A percentile compares a stretch with the other conserved stretches of the same genome.
Evolutionary conservation across 2,888 invertebrate genomes (phyloP).

Genomic region (Ophioninae sp.): DNA sequence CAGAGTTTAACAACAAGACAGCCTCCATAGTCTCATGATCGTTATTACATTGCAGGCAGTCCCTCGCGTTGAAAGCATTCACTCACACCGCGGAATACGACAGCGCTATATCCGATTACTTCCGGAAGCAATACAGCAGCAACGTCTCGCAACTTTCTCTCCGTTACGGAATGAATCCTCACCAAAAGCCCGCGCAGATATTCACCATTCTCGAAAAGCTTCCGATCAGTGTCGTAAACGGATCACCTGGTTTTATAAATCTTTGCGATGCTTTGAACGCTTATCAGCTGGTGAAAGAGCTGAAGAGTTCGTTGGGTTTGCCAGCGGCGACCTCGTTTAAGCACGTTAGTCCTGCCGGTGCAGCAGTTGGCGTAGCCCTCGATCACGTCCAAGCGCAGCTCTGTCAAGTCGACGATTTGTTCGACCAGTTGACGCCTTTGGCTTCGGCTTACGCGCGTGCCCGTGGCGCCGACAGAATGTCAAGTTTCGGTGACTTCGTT

Average conservation of each 20-base stretch:
- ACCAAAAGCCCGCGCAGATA: slow-evolving; percentile 97
- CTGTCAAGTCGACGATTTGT: slow-evolving; percentile 96
- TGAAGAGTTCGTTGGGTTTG: slow-evolving; percentile 89
- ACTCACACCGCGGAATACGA: slow-evolving; percentile 98
- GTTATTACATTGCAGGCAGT: slow-evolving; percentile 83
- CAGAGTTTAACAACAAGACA: no score
- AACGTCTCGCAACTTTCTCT: slow-evolving; percentile 91
- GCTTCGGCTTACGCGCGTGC: slow-evolving; percentile 97
- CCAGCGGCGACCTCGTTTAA: slow-evolving; percentile 99
- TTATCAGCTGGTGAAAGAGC: slow-evolving; percentile 96
- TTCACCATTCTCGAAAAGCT: slow-evolving; percentile 90
- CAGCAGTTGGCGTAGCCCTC: slow-evolving; percentile 94
- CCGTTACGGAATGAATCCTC: slow-evolving; percentile 98
- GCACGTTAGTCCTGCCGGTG: slow-evolving; percentile 99
- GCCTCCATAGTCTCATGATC: no score
- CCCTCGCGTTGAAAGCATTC: slow-evolving; percentile 95
- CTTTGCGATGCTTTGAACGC: slow-evolving; percentile 98
- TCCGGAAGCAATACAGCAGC: slow-evolving; percentile 93
- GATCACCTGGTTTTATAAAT: slow-evolving; percentile 98
- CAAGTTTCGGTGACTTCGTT: slow-evolving; percentile 99
- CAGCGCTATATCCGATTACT: slow-evolving; percentile 96
- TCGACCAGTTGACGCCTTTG: slow-evolving; percentile 88
- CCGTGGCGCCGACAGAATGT: slow-evolving; percentile 99
- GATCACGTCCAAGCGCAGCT: slow-evolving; percentile 89
- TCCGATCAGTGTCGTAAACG: slow-evolving; percentile 94